Conservation (phyloP, 1,140 invertebrate genomes). For the Drosophila hydei region DNA sequence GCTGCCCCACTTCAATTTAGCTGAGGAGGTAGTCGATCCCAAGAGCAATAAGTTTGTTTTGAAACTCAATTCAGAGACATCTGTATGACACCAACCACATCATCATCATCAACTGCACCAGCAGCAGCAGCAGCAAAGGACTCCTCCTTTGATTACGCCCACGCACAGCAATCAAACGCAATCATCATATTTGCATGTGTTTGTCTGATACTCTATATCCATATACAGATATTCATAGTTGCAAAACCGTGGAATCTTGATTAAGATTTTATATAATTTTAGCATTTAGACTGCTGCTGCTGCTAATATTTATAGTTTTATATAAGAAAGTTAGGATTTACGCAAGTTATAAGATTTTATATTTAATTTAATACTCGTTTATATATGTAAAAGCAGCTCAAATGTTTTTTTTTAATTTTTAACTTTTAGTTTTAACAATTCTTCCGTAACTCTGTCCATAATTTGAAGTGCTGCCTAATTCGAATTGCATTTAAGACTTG, state of each 20-base stretch:
- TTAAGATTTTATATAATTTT: neutral
- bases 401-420: conserved; percentile 6
- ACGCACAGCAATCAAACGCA: conserved; percentile 81
- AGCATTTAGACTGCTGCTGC: too few species aligned
- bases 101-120: conserved; percentile 11
- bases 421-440: conserved; percentile 1
- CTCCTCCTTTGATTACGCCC: conserved; percentile 63
- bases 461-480: too few species aligned
- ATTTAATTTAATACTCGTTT: too few species aligned
- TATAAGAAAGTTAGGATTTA: too few species aligned
- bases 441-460: too few species aligned
- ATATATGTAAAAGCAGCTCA: too few species aligned
- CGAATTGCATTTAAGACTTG: too few species aligned
- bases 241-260: too few species aligned
- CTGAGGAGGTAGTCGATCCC: conserved; percentile 97
- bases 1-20: conserved; percentile 96
- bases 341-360: too few species aligned
- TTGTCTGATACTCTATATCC: conserved; percentile 54
- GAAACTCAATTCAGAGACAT: conserved; percentile 97
- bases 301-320: neutral
- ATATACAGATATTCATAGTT: neutral
- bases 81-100: conserved; percentile 89
- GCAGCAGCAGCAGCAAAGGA: conserved; percentile 19
- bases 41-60: conserved; percentile 97
- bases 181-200: conserved; percentile 80